Conservation (phyloP, 2,113 vertebrate genomes). For the Mellivora capensis region DNA sequence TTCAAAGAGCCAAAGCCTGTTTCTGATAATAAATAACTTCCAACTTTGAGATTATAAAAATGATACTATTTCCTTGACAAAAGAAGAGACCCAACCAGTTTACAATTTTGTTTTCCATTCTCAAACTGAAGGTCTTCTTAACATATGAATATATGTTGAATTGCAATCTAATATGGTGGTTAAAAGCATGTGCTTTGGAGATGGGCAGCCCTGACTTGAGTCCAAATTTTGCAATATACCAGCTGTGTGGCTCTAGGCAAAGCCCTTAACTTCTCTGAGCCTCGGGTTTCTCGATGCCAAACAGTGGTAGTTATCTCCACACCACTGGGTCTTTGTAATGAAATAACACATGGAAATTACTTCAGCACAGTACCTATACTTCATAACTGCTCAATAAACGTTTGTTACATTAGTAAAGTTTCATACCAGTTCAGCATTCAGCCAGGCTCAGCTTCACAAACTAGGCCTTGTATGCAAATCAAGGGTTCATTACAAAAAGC, state of each 20-base stretch:
- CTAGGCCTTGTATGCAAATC: background rate
- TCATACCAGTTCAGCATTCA: background rate
- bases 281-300: background rate
- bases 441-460: background rate
- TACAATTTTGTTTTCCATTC: background rate
- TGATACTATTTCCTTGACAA: background rate
- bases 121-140: background rate
- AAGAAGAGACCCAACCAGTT: background rate
- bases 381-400: background rate
- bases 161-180: background rate
- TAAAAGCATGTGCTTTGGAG: background rate
- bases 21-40: background rate
- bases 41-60: background rate
- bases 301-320: background rate
- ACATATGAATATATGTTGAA: background rate
- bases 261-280: background rate
- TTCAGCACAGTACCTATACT: background rate
- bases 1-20: background rate
- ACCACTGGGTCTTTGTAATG: background rate
- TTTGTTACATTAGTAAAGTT: rapidly evolving
- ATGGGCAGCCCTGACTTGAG: background rate
- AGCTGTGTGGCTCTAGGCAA: background rate
- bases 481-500: background rate
- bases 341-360: background rate
- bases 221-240: background rate